phyloP scores from a whole-genome alignment of 2,797 vertebrate species.

The Gadopsis marmoratus region DNA sequence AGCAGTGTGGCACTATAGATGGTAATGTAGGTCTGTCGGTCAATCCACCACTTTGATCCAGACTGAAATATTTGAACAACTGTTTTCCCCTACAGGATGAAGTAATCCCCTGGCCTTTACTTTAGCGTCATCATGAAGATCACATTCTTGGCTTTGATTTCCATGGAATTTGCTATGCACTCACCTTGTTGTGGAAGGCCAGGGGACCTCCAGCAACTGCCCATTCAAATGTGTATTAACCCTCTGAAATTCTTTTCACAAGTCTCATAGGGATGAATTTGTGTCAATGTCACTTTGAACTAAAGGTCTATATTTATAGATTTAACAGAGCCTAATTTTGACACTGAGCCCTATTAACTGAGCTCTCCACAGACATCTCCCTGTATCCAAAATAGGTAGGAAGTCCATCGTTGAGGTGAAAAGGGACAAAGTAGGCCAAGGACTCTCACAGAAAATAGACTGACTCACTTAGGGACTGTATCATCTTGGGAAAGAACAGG shows the following conservation, averaged over 20 bases:
- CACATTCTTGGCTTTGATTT: background rate
- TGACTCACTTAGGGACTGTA: slow-evolving; percentile 70
- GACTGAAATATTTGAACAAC: background rate
- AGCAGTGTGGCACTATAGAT: background rate
- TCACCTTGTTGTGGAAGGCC: background rate
- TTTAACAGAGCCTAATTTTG: slow-evolving; percentile 71
- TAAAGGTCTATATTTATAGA: slow-evolving; percentile 76
- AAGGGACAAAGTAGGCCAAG: slow-evolving; percentile 87
- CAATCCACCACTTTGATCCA: background rate
- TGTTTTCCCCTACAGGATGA: background rate
- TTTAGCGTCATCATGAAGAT: background rate
- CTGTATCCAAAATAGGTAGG: slow-evolving; percentile 81
- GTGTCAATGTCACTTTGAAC: slow-evolving; percentile 76
- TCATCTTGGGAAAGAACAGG: slow-evolving; percentile 70
- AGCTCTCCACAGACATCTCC: slow-evolving; percentile 82
- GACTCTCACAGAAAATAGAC: slow-evolving; percentile 86
- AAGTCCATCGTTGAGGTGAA: slow-evolving; percentile 81
- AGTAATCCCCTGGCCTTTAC: background rate
- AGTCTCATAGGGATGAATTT: slow-evolving; percentile 54
- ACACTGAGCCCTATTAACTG: slow-evolving; percentile 78
- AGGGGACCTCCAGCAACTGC: background rate
- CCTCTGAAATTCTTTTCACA: slow-evolving; percentile 27
- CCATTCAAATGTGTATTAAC: slow-evolving; percentile 20
- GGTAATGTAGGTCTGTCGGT: no score
- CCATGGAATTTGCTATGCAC: background rate